These are phyloP conservation scores for Eupeodes latifasciatus DNA, from an alignment of 2,888 invertebrate genomes.

Conservation along the genomic window DNA sequence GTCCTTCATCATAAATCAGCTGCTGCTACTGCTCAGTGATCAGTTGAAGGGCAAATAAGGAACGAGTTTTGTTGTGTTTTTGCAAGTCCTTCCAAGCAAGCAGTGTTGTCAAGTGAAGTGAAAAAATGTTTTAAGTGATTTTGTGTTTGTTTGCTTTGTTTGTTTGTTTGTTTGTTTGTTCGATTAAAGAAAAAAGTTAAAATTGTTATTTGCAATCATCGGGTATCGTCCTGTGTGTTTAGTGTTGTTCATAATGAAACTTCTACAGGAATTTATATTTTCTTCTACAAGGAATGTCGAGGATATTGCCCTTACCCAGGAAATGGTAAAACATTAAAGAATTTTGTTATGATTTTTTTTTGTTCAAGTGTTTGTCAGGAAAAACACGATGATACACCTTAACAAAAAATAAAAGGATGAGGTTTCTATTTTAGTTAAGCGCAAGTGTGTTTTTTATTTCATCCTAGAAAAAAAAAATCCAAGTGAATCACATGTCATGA, in stretches of 20 bases:
- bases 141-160: not conserved
- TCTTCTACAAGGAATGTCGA: constrained; percentile 83
- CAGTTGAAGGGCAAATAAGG: not conserved
- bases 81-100: no score
- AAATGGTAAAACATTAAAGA: constrained; percentile 81
- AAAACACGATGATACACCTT: not conserved
- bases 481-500: constrained; percentile 60
- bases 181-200: not conserved
- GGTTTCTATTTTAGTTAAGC: not conserved
- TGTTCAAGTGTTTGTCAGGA: not conserved
- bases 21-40: not conserved
- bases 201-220: not conserved
- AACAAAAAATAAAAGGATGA: no score
- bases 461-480: not conserved
- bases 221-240: not conserved
- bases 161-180: no score
- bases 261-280: constrained; percentile 84
- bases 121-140: constrained; percentile 40
- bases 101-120: constrained; percentile 1
- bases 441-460: not conserved
- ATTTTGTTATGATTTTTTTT: not conserved
- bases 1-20: constrained; percentile 46
- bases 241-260: constrained; percentile 81
- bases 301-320: constrained; percentile 82
- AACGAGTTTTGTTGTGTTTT: not conserved